Percentiles rank a stretch among this genome's conserved stretches.
Conservation (phyloP, 2,113 vertebrate genomes). For the Phalacrocorax aristotelis region DNA sequence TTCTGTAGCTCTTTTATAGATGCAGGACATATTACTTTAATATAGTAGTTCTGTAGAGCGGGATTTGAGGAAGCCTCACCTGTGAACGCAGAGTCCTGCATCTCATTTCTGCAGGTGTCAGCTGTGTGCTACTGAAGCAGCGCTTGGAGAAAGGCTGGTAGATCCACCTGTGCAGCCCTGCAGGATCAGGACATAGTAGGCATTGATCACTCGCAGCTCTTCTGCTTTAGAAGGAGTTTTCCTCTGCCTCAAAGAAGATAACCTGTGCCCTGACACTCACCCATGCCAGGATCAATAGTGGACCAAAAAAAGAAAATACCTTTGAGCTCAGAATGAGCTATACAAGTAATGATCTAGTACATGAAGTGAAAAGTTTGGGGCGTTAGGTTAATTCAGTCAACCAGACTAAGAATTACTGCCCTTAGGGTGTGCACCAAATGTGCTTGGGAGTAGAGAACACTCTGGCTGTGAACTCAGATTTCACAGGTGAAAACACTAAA, state of each 20-base stretch:
- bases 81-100: neutral
- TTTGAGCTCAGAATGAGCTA: neutral
- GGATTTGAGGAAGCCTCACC: neutral
- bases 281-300: neutral
- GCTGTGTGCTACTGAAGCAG: rapidly evolving
- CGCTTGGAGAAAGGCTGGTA: neutral
- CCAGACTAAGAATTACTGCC: neutral
- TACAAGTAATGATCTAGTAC: neutral
- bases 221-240: neutral
- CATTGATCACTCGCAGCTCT: neutral
- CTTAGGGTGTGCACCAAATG: neutral
- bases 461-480: neutral
- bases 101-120: neutral
- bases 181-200: neutral
- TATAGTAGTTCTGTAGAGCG: neutral
- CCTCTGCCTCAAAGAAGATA: neutral
- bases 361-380: neutral
- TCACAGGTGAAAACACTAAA: neutral
- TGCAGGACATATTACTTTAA: neutral
- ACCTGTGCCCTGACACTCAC: neutral
- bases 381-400: neutral
- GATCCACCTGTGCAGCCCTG: neutral
- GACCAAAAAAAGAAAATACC: neutral
- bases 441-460: neutral
- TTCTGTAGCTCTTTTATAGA: neutral